Evolutionary conservation across 2,888 invertebrate species (phyloP), one percentile per base, ranked within the genome.

Genomic region (Epirrhoe tristata): DNA sequence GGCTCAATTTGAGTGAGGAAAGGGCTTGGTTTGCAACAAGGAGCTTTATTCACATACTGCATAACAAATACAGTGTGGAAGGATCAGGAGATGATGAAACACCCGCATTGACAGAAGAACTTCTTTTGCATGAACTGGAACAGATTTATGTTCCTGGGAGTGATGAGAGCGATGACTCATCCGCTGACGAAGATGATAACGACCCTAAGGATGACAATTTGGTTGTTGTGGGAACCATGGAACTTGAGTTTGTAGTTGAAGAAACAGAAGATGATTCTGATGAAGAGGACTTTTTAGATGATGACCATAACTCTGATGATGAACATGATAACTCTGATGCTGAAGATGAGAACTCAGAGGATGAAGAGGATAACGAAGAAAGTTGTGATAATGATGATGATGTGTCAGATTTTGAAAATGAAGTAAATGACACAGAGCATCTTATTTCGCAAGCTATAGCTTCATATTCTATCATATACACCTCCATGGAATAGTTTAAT

Each of bases 161-260:
- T 12, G 57, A 57, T 61, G 60, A 58, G 1, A 61, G 66, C 46
- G 60, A 66, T 48, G 61, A 66, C 50, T 61, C 57, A 4, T 53
- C 57, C 0, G 53, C 39, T 39, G 66, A 66, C 50, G 66, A 66
- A 2, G 60, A 66, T 57, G 57, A 54, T 5, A 32, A n/a, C 14
- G 39, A 43, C 6, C n/a, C 14, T 4, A 6, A 32, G 17, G 32
- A 16, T 51, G 36, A 5, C 5, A 34, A 36, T n/a, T 6, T 24
- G n/a, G n/a, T 51, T 32, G 1, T 16, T 16, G n/a, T 48, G n/a
- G 57, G 57, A 46, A 48, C 32, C 5, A 16, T 34, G 7, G 50
- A 54, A 54, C 12, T 64, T 5, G 54, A 53, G 36, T 12, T 46
- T 12, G 14, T 46, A 12, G 43, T 16, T 51, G 58, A 34, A 8